Conservation (phyloP, 2,797 vertebrate species). For the Mareca penelope region DNA sequence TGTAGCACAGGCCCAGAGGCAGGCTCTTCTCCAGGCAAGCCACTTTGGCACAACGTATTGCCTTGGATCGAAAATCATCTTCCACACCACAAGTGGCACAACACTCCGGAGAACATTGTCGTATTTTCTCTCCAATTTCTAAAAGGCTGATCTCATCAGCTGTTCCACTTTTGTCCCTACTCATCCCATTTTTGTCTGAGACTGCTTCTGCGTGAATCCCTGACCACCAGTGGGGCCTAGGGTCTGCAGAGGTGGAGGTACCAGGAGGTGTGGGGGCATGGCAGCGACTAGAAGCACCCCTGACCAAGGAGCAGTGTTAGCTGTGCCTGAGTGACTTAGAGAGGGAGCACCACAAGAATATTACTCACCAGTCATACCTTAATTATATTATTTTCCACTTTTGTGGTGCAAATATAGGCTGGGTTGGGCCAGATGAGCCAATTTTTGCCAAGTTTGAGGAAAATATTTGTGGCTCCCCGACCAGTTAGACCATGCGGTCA, state of each 20-base stretch:
- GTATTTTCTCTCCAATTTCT: background rate
- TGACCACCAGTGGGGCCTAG: background rate
- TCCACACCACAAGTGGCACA: background rate
- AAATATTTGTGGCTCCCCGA: too few species aligned
- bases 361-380: background rate
- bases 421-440: background rate
- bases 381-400: conserved; percentile 51
- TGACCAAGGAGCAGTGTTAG: background rate
- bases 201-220: background rate
- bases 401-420: conserved; percentile 23
- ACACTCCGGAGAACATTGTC: background rate
- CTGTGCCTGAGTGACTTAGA: conserved; percentile 14
- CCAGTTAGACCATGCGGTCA: too few species aligned
- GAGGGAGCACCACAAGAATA: background rate
- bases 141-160: background rate
- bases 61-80: background rate
- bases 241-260: background rate
- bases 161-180: background rate
- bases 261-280: background rate
- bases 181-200: background rate
- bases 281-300: background rate
- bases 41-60: background rate
- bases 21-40: background rate
- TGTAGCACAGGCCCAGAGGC: background rate
- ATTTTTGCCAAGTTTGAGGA: conserved; percentile 29